phyloP scores from a whole-genome alignment of 2,888 invertebrate genomes.

The Himalopsyche anomala region DNA sequence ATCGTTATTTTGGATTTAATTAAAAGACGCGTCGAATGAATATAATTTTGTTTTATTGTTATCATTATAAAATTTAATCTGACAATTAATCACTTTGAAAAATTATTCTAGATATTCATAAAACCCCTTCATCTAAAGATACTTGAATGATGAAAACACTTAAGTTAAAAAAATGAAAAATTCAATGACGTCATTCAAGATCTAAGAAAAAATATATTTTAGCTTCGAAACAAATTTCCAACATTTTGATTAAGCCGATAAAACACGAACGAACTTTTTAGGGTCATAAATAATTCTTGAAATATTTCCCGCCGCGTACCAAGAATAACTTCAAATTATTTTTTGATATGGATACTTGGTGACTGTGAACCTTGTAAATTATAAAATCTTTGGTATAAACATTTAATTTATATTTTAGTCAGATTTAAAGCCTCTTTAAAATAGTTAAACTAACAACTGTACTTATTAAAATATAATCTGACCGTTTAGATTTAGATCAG shows the following conservation, averaged over 20 bases:
- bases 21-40: too few species aligned
- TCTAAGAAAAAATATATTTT: slow-evolving; percentile 23
- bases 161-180: neutral
- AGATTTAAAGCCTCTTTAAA: too few species aligned
- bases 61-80: too few species aligned
- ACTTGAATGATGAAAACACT: neutral
- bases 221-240: slow-evolving; percentile 29
- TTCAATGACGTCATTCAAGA: slow-evolving; percentile 6
- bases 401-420: too few species aligned
- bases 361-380: neutral
- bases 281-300: slow-evolving; percentile 34
- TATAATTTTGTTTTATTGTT: too few species aligned
- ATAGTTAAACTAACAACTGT: too few species aligned
- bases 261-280: neutral
- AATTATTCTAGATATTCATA: neutral
- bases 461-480: too few species aligned
- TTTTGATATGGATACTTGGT: slow-evolving; percentile 22
- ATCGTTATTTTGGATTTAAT: too few species aligned
- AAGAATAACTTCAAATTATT: slow-evolving; percentile 14
- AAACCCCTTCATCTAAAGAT: neutral
- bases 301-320: slow-evolving; percentile 3
- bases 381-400: too few species aligned
- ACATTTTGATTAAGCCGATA: slow-evolving; percentile 24
- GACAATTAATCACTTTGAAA: too few species aligned
- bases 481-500: too few species aligned